A percentile compares a stretch with the other conserved stretches of the same genome.
Conservation (phyloP, 2,888 invertebrate genomes). For the Hydrotaea cyrtoneurina region DNA sequence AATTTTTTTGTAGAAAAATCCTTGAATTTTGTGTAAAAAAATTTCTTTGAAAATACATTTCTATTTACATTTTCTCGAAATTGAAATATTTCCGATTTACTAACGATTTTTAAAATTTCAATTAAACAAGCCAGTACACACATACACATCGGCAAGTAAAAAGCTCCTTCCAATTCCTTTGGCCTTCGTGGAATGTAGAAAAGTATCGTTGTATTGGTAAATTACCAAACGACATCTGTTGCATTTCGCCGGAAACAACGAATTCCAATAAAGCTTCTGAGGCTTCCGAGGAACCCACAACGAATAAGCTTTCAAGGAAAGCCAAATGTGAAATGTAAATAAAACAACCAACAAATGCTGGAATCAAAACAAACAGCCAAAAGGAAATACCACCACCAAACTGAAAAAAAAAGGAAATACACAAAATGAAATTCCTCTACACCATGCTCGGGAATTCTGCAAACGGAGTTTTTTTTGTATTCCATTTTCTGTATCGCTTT, state of each 20-base stretch:
- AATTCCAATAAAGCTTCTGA: neutral
- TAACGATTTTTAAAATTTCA: too few species aligned
- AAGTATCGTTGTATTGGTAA: too few species aligned
- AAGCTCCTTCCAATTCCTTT: neutral
- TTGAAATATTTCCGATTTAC: too few species aligned
- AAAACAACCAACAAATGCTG: neutral
- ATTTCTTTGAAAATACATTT: too few species aligned
- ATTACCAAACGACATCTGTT: constrained; percentile 20
- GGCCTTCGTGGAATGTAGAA: neutral
- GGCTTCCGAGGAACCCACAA: neutral
- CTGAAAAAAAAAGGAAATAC: neutral
- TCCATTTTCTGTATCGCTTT: neutral
- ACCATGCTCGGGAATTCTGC: constrained; percentile 2
- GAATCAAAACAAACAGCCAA: constrained; percentile 23
- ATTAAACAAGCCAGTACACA: too few species aligned
- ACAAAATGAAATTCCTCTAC: neutral
- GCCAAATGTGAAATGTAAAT: neutral
- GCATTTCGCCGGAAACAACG: neutral
- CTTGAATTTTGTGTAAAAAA: too few species aligned
- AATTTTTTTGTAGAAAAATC: too few species aligned
- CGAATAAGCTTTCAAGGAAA: neutral
- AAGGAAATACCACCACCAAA: neutral
- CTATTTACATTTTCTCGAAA: too few species aligned
- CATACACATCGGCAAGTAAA: neutral
- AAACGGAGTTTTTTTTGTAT: neutral